phyloP scores from a whole-genome alignment of 2,888 invertebrate species.

The Erebia palarica region DNA sequence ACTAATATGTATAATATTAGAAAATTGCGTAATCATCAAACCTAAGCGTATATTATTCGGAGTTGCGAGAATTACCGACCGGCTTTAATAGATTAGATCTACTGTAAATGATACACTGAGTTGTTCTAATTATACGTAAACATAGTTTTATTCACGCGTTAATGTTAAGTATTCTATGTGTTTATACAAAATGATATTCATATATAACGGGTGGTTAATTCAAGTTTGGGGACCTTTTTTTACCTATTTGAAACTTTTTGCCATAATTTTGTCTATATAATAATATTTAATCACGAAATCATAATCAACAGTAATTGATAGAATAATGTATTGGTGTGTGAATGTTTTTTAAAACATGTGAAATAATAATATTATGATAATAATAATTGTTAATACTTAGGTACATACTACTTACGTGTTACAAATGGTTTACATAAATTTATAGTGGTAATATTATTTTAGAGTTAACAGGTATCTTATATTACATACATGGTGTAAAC shows the following conservation, averaged over 20 bases:
- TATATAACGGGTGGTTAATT: constrained; percentile 32
- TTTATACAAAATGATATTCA: constrained; percentile 58
- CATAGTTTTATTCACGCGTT: constrained; percentile 75
- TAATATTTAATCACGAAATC: neutral
- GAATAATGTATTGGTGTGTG: neutral
- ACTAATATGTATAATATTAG: too few species aligned
- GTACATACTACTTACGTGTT: neutral
- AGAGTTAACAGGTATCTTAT: neutral
- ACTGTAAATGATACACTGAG: constrained; percentile 64
- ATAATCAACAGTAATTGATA: neutral
- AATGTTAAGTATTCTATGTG: constrained; percentile 68
- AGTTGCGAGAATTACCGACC: neutral
- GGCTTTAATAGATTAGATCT: constrained; percentile 6
- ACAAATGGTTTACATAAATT: neutral
- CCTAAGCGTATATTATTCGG: neutral
- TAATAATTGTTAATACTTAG: neutral
- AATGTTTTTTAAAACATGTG: constrained; percentile 4
- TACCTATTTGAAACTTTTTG: constrained; percentile 1
- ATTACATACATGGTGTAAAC: neutral
- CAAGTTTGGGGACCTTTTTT: constrained; percentile 16
- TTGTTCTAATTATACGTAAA: constrained; percentile 78
- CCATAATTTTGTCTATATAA: neutral
- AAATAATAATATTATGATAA: neutral
- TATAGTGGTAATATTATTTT: constrained; percentile 4
- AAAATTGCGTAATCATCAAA: too few species aligned